Evolutionary conservation across 2,797 vertebrate genomes (phyloP).

Genomic region (Salarias fasciatus): DNA sequence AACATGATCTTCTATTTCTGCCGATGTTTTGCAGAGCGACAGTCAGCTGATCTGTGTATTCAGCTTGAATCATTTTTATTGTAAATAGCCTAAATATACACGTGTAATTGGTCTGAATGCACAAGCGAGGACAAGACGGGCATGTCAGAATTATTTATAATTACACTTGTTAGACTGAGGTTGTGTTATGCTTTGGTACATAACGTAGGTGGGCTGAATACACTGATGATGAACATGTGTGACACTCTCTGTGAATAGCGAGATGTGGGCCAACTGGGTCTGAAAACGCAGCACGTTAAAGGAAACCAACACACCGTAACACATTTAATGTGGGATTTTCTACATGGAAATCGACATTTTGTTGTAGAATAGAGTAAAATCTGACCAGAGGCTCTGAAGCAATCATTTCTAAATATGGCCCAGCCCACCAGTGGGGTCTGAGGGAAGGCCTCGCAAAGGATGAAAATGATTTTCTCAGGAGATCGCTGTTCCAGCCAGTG

Average conservation of each 20-base stretch:
- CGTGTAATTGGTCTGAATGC: not conserved
- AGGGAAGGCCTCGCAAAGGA: too few relatives aligned
- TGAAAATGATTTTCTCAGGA: too few relatives aligned
- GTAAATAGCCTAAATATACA: not conserved
- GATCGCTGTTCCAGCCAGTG: too few relatives aligned
- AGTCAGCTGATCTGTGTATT: not conserved
- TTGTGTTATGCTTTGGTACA: not conserved
- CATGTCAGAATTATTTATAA: not conserved
- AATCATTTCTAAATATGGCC: too few relatives aligned
- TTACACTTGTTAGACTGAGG: slow-evolving; percentile 8
- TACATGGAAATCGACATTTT: too few relatives aligned
- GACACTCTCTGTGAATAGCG: not conserved
- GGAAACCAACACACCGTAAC: not conserved
- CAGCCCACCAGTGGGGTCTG: too few relatives aligned
- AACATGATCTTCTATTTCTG: not conserved
- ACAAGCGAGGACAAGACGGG: slow-evolving; percentile 5
- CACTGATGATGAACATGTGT: slow-evolving; percentile 11
- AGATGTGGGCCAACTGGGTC: slow-evolving; percentile 1
- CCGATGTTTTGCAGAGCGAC: not conserved
- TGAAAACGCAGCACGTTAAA: slow-evolving; percentile 3
- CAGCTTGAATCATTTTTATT: not conserved
- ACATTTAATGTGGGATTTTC: not conserved
- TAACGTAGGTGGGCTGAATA: slow-evolving; percentile 14
- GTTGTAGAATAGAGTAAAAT: too few relatives aligned
- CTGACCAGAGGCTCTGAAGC: too few relatives aligned